A percentile compares a stretch with the other conserved stretches of the same genome.
These are phyloP conservation scores for Lutjanus argentimaculatus DNA, from an alignment of 2,797 vertebrate species.

Conservation along the genomic window DNA sequence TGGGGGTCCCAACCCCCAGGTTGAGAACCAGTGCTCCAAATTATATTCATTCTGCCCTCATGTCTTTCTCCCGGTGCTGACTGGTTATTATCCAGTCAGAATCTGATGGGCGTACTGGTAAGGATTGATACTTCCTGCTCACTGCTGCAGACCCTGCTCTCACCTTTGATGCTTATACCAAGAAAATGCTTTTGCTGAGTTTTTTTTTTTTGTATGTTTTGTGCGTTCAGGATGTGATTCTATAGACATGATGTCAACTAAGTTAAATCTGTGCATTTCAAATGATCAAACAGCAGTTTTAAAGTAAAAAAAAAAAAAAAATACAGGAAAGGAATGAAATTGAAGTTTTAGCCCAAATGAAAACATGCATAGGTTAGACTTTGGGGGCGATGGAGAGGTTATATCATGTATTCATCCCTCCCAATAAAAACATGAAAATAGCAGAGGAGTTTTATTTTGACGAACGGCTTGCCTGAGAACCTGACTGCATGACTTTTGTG, in stretches of 20 bases:
- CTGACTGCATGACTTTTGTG: too few species aligned
- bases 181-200: constrained; percentile 10
- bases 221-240: not conserved
- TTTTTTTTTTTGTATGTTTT: not conserved
- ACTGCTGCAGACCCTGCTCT: constrained; percentile 1
- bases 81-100: constrained; percentile 72
- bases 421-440: too few species aligned
- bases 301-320: not conserved
- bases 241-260: not conserved
- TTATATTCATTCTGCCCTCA: constrained; percentile 73
- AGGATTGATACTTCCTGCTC: constrained; percentile 33
- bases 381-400: too few species aligned
- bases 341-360: too few species aligned
- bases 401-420: too few species aligned
- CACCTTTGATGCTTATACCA: constrained; percentile 19
- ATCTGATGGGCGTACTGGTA: constrained; percentile 60
- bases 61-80: constrained; percentile 53
- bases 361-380: too few species aligned
- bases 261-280: not conserved
- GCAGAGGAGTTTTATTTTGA: too few species aligned
- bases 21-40: constrained; percentile 5
- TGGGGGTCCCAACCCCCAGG: too few species aligned
- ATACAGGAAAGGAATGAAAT: not conserved
- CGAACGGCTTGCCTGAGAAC: too few species aligned
- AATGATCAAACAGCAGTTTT: not conserved